Evolutionary conservation across 2,113 vertebrate species (phyloP), one percentile per base, ranked within the genome.

Genomic region (Pica pica): DNA sequence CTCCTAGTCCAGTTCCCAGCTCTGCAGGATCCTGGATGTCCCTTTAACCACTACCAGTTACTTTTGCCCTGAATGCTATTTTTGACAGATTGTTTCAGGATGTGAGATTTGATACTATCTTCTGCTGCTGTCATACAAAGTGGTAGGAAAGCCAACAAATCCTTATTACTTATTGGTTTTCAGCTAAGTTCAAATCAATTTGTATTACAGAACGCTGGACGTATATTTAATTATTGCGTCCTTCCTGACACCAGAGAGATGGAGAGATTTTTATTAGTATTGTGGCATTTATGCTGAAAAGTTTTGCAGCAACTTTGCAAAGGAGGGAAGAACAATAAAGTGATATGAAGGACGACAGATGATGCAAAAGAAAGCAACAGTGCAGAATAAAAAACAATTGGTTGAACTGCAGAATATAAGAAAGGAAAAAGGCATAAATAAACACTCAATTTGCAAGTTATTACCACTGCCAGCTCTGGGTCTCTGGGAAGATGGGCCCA

Each of bases 111-210:
- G 81, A 94, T 93, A 23, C 13, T 24, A 67, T 94, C 89, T 85
- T 75, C 73, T 82, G 10, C 42, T 73, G 77, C 94, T 97, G 94
- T 95, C 94, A 94, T 5, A 82, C 57, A 59, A 69, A 76, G 70
- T 65, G 14, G 77, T 28, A 95, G 70, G 64, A 87, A 95, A 95
- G 81, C 49, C 89, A 89, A 22, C 65, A 97, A 95, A 96, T 91
- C 94, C 70, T 94, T 84, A 95, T 94, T 94, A 91, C 70, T 94
- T 95, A 96, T 89, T 70, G 91, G 94, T 64, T 97, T 96, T 87
- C 70, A 76, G 74, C 65, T 82, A 87, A 50, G 81, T 87, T 79
- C 57, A 82, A 79, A 97, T 96, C 94, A 97, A 94, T 97, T 79
- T 94, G 74, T 96, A 92, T 94, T 94, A 92, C 74, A 60, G 87